Evolutionary conservation across 2,113 vertebrate genomes (phyloP), one percentile per base, ranked within the genome.

Genomic region (Austrofundulus limnaeus): DNA sequence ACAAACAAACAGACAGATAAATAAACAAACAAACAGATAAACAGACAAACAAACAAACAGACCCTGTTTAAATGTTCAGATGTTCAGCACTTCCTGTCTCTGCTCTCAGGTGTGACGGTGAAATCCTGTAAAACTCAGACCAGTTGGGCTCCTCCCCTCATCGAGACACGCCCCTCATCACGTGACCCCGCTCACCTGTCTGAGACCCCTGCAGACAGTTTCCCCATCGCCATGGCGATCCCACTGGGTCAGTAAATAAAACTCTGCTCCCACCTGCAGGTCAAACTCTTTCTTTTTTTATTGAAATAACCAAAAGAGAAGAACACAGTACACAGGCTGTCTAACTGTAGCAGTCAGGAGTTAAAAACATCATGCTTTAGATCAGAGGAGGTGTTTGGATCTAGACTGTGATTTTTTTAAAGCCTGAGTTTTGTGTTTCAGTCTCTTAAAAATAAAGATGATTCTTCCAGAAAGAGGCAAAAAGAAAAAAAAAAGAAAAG

Each of bases 81-180:
- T 20, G 53, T 4, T 2, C 46, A 12, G 5, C 23, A 4, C 37
- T 4, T 10, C 34, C n/a, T 50, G 10, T 56, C 3, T 51, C 24
- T 43, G 74, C n/a, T 54, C 5, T 11, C 78, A 99, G 96, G 96
- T 61, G 92, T 94, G 46, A 95, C 93, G 85, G 70, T 97, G 2
- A 96, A 94, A 80, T 95, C 95, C 60, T 90, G 92, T 63, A 93
- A 87, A 84, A 97, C 95, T 51, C 96, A 99, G 81, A 98, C 96
- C 10, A 84, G 53, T 49, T 72, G 78, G 65, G 52, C 48, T 6
- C 69, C 73, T 34, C 59, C 51, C 11, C 3, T 74, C 45, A 38
- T 28, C 25, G 3, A 7, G 25, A 3, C 25, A 3, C 73, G 34
- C 59, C 51, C 11, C 3, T 74, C 45, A 38, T 78, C 81, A 10